Base-by-base conservation (phyloP, 2,888 invertebrate genomes). In the Coenonympha glycerion region DNA sequence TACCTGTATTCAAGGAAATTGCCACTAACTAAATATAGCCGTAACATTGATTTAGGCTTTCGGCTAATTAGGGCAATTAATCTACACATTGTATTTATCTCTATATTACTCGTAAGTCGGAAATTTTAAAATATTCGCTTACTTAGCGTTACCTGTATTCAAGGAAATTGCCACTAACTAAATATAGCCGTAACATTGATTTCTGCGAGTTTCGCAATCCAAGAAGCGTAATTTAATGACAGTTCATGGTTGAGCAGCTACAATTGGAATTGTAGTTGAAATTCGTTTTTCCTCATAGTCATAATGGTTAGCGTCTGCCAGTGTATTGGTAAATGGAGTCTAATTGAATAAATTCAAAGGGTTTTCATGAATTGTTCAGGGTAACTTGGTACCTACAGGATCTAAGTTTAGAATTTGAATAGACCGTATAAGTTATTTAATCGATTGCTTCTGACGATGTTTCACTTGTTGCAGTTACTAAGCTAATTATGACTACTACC, bases 171-270 rank as follows among this genome's bases (percentile, higher is more conserved):
- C 6, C 3, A 22, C 22, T 39, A 8, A 22, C 22, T 39, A 8
- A 8, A 37, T 22, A 39, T 39, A 39, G 13, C 15, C 22, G 13
- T 15, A 37, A 39, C 22, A 22, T 39, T 39, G 24, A 39, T 39
- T 24, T 16, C 22, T 33, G 21, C 30, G 49, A 49, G 41, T 24
- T 53, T 37, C 36, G 34, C 31, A 47, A 41, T 52, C 24, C 41
- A 49, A 39, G 46, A 41, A 31, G 11, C 45, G 18, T 16, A 34
- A 36, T 46, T 54, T 57, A 52, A 46, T 49, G 40, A 46, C 46
- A 39, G 24, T 46, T 55, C 51, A 55, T 47, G 55, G 44, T 40
- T 55, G 33, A 49, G 37, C 36, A 26, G 4, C 11, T 41, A 18
- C 39, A 42, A n/a, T n/a, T n/a, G n/a, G n/a, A n/a, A n/a, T n/a